Percentiles rank a stretch among this genome's conserved stretches.
These are phyloP conservation scores for Entomobrya multifasciata DNA, from an alignment of 2,888 invertebrate species.

Conservation along the genomic window DNA sequence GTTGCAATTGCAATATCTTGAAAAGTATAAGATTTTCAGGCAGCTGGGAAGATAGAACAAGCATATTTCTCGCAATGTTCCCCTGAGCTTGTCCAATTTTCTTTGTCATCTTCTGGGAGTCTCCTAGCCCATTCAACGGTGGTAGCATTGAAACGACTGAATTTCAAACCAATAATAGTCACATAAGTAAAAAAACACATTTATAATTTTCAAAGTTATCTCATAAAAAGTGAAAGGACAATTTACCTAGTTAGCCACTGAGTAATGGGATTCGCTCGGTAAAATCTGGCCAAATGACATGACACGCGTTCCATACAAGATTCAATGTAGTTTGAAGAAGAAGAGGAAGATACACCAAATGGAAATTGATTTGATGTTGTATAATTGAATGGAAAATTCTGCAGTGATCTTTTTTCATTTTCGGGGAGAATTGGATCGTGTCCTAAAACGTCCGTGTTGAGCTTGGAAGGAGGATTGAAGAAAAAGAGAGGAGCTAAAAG, in stretches of 20 bases:
- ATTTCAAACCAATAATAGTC: background rate
- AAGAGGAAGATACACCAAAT: background rate
- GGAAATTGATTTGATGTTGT: background rate
- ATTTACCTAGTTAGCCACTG: conserved; percentile 73
- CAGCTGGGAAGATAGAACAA: conserved; percentile 48
- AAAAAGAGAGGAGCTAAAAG: conserved; percentile 65
- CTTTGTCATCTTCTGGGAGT: conserved; percentile 9
- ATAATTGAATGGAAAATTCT: background rate
- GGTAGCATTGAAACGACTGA: conserved; percentile 51
- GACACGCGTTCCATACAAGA: conserved; percentile 74
- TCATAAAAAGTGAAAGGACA: background rate
- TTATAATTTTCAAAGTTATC: conserved; percentile 19
- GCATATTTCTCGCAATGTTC: conserved; percentile 55
- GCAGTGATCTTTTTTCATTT: conserved; percentile 23
- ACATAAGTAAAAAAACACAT: no score
- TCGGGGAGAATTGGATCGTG: conserved; percentile 60
- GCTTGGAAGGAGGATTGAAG: conserved; percentile 64
- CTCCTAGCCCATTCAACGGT: conserved; percentile 56
- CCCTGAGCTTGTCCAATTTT: background rate
- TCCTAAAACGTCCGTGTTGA: conserved; percentile 48
- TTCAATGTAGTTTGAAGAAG: conserved; percentile 37
- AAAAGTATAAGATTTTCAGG: background rate
- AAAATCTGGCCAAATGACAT: conserved; percentile 70
- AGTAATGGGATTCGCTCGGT: conserved; percentile 59
- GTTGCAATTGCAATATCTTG: no score